Evolutionary conservation across 2,797 vertebrate genomes (phyloP), one percentile per base, ranked within the genome.

Genomic region (Bradypus variegatus): DNA sequence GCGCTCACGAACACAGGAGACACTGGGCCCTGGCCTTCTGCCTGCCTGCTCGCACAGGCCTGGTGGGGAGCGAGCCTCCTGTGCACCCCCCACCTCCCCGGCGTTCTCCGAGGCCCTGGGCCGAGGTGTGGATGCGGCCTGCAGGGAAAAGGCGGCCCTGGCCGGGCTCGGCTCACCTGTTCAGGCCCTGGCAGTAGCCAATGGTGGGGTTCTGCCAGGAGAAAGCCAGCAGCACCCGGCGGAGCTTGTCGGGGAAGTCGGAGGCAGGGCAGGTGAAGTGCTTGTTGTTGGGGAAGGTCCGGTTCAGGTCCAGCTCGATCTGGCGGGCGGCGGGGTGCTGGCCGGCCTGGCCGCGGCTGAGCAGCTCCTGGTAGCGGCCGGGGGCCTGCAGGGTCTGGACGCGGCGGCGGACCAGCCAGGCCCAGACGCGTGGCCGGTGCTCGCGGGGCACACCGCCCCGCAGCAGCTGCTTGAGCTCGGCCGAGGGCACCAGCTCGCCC

Each of bases 181-280:
- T 99, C 72, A 99, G 97, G 31, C 98, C 99, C 93, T 99, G 98
- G 95, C 99, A 99, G 96, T 99, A 99, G 72, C 99, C 98, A 33
- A 99, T 98, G 36, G 97, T 94, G 31, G 98, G 98, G 95, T 98
- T 99, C 92, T 99, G 98, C 98, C 98, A 99, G 90, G 99, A 98
- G 95, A 99, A 99, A 14, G 99, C 99, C 96, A 99, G 83, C 38
- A 99, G 96, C 92, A 99, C 95, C 36, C 98, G 98, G 10, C 98
- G 98, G 16, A 99, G 99, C 97, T 98, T 98, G 95, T 98, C 98
- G 4, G 98, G 97, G 95, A 98, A 94, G 38, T 97, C 97, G 94
- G 98, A 99, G 12, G 98, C 97, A 1, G 98, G 98, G 0, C 98
- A 98, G 64, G 96, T 98, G 95, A 99, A 99, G 96, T 97, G 96